Conservation (phyloP, 2,797 vertebrate genomes). For the Schizopygopsis pylzovi region DNA sequence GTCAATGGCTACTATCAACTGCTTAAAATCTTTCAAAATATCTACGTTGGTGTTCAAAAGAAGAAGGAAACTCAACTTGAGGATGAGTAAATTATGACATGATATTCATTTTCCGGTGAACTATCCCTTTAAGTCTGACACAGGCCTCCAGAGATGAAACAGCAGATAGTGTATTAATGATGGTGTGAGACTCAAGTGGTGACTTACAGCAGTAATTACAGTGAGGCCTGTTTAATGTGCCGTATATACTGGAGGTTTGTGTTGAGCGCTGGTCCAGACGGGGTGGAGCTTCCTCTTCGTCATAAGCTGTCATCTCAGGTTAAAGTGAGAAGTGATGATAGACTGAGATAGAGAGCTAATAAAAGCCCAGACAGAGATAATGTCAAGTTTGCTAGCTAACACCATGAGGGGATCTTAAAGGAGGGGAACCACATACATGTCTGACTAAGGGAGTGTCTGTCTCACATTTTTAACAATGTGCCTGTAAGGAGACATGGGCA, state of each 20-base stretch:
- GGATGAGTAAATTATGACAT: not conserved
- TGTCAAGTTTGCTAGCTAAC: slow-evolving; percentile 11
- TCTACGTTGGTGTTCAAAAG: not conserved
- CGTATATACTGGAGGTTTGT: not conserved
- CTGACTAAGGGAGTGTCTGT: slow-evolving; percentile 17
- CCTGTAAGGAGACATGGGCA: not conserved
- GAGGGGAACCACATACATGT: not conserved
- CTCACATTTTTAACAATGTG: not conserved
- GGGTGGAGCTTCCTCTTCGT: not conserved
- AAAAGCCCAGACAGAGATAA: slow-evolving; percentile 38
- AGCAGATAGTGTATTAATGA: slow-evolving; percentile 3
- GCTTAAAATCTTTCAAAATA: not conserved
- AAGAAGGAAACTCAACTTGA: not conserved
- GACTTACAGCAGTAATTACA: slow-evolving; percentile 2
- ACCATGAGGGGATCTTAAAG: not conserved
- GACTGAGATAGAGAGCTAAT: slow-evolving; percentile 41
- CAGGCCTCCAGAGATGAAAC: slow-evolving; percentile 5
- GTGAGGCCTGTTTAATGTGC: not conserved
- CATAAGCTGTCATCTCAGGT: slow-evolving; percentile 4
- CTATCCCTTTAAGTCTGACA: not conserved
- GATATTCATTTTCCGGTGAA: not conserved
- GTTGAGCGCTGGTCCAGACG: not conserved
- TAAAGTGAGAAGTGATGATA: slow-evolving; percentile 43
- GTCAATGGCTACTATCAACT: not conserved
- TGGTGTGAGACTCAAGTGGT: not conserved